Conservation (phyloP, 2,888 invertebrate genomes). For the Protophormia terraenovae region DNA sequence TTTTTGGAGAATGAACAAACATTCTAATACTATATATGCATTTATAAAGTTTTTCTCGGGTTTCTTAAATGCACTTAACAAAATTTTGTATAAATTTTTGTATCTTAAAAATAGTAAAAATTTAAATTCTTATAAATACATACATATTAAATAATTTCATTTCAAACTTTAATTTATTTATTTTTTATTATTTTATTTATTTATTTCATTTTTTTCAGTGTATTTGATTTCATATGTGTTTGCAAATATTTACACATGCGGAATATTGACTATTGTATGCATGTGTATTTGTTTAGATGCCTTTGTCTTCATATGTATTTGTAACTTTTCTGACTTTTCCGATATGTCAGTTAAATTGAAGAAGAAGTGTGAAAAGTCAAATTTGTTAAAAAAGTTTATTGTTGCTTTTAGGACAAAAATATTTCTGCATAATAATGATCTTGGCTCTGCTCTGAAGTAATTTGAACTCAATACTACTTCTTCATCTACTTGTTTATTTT, state of each 20-base stretch:
- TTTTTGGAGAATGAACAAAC: not conserved
- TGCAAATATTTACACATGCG: not conserved
- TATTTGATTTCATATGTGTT: not conserved
- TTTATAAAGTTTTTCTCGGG: not conserved
- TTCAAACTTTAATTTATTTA: no score
- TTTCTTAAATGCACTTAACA: not conserved
- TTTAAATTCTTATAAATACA: no score
- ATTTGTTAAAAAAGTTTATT: conserved; percentile 69
- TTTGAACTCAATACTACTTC: conserved; percentile 2
- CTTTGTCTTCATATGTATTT: conserved; percentile 26
- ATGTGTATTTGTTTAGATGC: not conserved
- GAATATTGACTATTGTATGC: not conserved
- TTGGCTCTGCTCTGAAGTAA: conserved; percentile 27
- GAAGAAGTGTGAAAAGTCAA: conserved; percentile 71
- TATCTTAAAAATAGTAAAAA: no score
- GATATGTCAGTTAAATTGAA: conserved; percentile 54
- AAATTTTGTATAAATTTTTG: not conserved
- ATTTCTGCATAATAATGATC: conserved; percentile 70
- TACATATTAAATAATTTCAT: no score
- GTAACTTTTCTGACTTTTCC: conserved; percentile 47
- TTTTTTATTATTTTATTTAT: no score
- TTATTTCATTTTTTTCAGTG: not conserved
- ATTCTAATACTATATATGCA: conserved; percentile 1
- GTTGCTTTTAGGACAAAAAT: conserved; percentile 59
- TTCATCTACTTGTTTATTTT: not conserved